Conservation (phyloP, 2,797 vertebrate genomes). For the Cuniculus paca region DNA sequence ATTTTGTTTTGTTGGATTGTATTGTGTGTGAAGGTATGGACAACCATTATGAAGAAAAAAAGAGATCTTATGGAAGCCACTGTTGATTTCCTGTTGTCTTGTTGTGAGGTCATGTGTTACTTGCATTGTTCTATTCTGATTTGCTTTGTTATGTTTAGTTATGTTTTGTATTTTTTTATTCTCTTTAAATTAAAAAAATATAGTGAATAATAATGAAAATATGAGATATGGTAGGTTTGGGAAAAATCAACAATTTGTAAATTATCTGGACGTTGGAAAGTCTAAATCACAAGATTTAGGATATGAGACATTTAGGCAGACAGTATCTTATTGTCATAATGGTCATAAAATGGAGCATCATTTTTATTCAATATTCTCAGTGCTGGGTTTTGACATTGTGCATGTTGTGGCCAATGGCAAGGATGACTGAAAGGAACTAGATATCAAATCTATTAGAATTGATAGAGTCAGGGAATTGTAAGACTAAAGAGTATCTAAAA, state of each 20-base stretch:
- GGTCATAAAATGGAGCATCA: background rate
- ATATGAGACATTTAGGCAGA: background rate
- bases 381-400: background rate
- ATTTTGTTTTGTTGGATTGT: too few relatives aligned
- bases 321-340: background rate
- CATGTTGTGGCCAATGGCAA: background rate
- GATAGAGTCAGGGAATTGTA: background rate
- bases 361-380: background rate
- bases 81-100: too few relatives aligned
- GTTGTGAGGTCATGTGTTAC: too few relatives aligned
- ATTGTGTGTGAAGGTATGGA: too few relatives aligned
- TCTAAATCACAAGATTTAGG: background rate
- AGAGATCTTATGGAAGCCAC: too few relatives aligned
- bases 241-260: background rate
- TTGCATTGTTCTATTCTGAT: too few relatives aligned
- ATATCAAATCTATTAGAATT: background rate
- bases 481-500: background rate
- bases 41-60: too few relatives aligned
- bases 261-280: background rate
- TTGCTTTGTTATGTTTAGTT: too few relatives aligned
- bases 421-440: background rate
- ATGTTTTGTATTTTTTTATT: too few relatives aligned
- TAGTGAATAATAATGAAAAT: background rate
- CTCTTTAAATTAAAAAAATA: too few relatives aligned
- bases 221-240: background rate